A percentile compares a stretch with the other conserved stretches of the same genome.
Evolutionary conservation across 2,113 vertebrate species (phyloP).

Genomic region (Chaetops frenatus): DNA sequence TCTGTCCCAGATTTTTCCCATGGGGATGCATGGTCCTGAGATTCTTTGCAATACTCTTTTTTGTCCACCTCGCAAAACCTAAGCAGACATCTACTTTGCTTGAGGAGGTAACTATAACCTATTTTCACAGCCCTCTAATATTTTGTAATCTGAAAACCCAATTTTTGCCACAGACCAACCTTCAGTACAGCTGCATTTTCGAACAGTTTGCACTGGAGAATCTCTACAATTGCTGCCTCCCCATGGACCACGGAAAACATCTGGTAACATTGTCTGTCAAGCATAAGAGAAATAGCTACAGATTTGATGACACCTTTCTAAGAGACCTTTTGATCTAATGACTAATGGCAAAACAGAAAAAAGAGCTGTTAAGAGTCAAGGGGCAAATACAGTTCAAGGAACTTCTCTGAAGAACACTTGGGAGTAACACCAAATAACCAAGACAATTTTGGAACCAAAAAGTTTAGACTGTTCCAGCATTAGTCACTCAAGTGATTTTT

Average conservation of each 20-base stretch:
- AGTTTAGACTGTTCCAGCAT: neutral
- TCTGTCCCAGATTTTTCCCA: neutral
- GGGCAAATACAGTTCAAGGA: neutral
- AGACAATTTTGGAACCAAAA: neutral
- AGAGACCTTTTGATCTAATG: neutral
- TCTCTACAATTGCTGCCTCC: conserved; percentile 92
- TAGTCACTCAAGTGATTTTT: neutral
- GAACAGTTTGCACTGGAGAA: conserved; percentile 88
- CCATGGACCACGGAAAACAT: conserved; percentile 91
- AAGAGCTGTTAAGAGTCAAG: neutral
- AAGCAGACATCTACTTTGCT: neutral
- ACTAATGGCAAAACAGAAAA: neutral
- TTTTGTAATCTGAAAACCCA: neutral
- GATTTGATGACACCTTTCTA: neutral
- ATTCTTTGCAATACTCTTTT: neutral
- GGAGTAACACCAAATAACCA: neutral
- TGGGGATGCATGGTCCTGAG: neutral
- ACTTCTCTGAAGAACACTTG: neutral
- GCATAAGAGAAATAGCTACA: conserved; percentile 17
- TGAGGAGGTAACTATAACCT: neutral
- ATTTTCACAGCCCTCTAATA: neutral
- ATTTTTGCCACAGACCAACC: conserved; percentile 66
- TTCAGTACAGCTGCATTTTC: conserved; percentile 84
- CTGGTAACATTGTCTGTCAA: conserved; percentile 92
- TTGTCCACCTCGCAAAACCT: neutral